Evolutionary conservation across 2,113 vertebrate genomes (phyloP), one percentile per base, ranked within the genome.

Genomic region (Amphiprion percula): DNA sequence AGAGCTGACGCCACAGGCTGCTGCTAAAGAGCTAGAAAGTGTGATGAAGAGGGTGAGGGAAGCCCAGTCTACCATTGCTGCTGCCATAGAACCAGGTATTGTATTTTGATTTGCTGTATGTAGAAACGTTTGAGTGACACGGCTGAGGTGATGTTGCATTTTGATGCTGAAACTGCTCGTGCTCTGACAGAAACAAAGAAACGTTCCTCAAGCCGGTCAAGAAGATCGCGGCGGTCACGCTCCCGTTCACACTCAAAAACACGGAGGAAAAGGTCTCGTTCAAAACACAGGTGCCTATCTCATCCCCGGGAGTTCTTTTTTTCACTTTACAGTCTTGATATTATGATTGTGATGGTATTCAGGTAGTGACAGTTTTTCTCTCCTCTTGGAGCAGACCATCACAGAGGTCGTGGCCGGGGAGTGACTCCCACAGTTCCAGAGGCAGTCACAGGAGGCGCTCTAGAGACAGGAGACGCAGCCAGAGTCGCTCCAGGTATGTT

Each of bases 41-140:
- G 98, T 99, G 85, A 99, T 99, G 98, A 99, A 98, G 92, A 94
- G 96, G 81, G 98, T 99, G 44, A 94, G 97, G 63, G 98, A 98
- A 90, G 97, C 97, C 33, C 97, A 98, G 78, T 98, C 95, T 19
- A 97, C 97, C 74, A 99, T 99, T 47, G 97, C 97, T 41, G 97
- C 97, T 87, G 96, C 97, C 87, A 98, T 99, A 81, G 97, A 99
- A 71, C 98, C 98, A 95, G 97, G 97, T 98, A 63, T 1, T 0
- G 6, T 2, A 44, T 2, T 14, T 44, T 3, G 41, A 44, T 15
- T 44, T 15, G 12, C 41, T 12, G 41, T 8, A 14, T 44, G 41
- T 44, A 14, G 11, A 8, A 2, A 5, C 23, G 14, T 16, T 65
- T 47, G 5, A 28, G 30, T 3, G 16, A 24, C 6, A 53, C 2